Evolutionary conservation across 2,113 vertebrate species (phyloP).

Genomic region (Oreocharis arfaki): DNA sequence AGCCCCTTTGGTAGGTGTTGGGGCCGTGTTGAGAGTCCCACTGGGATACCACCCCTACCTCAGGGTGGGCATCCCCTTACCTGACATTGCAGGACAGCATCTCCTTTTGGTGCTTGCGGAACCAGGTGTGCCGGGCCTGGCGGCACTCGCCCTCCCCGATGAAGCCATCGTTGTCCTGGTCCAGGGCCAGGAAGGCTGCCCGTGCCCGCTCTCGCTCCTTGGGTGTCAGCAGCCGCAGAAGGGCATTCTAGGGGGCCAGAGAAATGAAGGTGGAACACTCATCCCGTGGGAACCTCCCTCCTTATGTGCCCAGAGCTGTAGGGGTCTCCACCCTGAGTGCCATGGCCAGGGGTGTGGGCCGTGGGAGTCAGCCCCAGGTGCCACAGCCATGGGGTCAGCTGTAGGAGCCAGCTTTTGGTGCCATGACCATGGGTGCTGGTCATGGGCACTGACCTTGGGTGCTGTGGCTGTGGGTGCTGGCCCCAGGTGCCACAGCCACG

Average conservation of each 20-base stretch:
- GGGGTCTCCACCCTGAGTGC: not conserved
- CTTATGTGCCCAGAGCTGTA: accelerated
- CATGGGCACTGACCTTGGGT: not conserved
- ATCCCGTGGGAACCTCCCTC: accelerated
- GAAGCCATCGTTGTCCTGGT: conserved; percentile 73
- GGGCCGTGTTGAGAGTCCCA: accelerated
- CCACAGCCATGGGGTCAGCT: too few species aligned
- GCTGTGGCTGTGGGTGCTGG: not conserved
- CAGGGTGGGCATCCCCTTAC: conserved; percentile 20
- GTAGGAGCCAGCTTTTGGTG: not conserved
- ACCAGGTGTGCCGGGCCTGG: conserved; percentile 84
- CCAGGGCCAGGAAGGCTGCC: conserved; percentile 77
- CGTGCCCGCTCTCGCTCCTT: conserved; percentile 86
- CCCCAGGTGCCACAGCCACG: not conserved
- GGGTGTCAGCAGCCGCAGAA: conserved; percentile 83
- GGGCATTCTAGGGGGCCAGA: conserved; percentile 77
- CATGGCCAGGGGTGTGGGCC: too few species aligned
- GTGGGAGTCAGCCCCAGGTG: not conserved
- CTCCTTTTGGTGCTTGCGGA: conserved; percentile 83
- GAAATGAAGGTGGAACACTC: not conserved
- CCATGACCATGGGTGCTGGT: not conserved
- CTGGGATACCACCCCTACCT: not conserved
- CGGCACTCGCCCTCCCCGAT: conserved; percentile 79
- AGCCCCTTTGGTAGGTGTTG: not conserved
- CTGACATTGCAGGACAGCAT: conserved; percentile 88